These are phyloP conservation scores for Cantharis rustica DNA, from an alignment of 2,888 invertebrate species.

Conservation along the genomic window DNA sequence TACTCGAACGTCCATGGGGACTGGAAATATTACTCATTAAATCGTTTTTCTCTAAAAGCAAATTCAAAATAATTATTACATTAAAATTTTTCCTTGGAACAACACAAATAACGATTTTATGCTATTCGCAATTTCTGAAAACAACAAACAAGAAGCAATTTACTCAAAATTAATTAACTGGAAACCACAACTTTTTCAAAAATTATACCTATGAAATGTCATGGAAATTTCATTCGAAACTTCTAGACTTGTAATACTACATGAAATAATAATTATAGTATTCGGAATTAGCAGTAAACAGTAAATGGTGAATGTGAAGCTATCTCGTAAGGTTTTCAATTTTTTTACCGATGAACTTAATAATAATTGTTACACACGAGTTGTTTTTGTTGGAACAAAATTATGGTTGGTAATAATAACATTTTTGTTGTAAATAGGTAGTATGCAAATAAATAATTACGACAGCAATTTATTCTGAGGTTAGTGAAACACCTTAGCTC, in stretches of 20 bases:
- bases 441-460: not conserved
- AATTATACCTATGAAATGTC: not conserved
- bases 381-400: not conserved
- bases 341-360: not conserved
- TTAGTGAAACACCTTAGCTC: constrained; percentile 6
- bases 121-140: not conserved
- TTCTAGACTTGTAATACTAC: not conserved
- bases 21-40: not conserved
- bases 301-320: not conserved
- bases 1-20: not conserved
- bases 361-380: not conserved
- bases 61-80: not conserved
- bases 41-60: not conserved
- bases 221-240: not conserved
- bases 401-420: not conserved
- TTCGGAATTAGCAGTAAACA: not conserved
- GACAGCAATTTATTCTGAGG: constrained; percentile 1
- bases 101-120: not conserved
- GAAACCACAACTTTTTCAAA: not conserved
- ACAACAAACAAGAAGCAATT: not conserved
- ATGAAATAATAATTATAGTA: not conserved
- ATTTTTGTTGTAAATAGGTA: not conserved
- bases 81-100: not conserved
- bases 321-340: not conserved
- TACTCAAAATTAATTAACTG: not conserved